A percentile compares a stretch with the other conserved stretches of the same genome.
Conservation (phyloP, 2,113 vertebrate species). For the Ciconia boyciana region DNA sequence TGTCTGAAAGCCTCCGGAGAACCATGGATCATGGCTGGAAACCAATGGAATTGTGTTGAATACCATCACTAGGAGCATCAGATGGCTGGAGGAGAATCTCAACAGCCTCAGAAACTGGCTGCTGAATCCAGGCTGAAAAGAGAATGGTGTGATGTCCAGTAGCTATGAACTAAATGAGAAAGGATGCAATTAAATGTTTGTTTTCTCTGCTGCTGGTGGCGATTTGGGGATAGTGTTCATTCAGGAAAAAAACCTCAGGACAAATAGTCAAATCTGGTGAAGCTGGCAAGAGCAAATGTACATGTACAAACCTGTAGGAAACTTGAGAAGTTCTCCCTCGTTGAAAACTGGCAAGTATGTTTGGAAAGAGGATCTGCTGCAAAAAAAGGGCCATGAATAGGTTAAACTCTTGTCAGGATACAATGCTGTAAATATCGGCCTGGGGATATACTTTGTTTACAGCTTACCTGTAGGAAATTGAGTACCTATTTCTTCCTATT, state of each 20-base stretch:
- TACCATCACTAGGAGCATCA: constrained; percentile 29
- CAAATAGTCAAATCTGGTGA: neutral
- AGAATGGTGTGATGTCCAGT: neutral
- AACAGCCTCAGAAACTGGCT: constrained; percentile 1
- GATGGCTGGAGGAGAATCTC: constrained; percentile 36
- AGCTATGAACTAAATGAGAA: neutral
- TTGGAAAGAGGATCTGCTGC: neutral
- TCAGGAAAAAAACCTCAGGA: neutral
- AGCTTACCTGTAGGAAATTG: neutral
- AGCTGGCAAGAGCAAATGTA: neutral
- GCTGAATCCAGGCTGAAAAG: neutral
- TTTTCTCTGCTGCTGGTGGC: neutral
- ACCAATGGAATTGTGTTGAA: constrained; percentile 8
- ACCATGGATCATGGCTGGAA: constrained; percentile 1
- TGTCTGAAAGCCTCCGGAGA: constrained; percentile 35
- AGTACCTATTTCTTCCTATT: neutral
- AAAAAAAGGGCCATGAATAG: neutral
- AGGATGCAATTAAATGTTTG: neutral
- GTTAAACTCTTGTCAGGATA: neutral
- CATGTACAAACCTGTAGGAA: neutral
- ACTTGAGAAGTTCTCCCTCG: neutral
- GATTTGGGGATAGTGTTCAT: neutral
- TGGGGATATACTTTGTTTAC: neutral
- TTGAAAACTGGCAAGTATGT: neutral
- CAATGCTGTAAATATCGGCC: neutral